Evolutionary conservation across 2,888 invertebrate genomes (phyloP).

Genomic region (Scrobipalpa costella): DNA sequence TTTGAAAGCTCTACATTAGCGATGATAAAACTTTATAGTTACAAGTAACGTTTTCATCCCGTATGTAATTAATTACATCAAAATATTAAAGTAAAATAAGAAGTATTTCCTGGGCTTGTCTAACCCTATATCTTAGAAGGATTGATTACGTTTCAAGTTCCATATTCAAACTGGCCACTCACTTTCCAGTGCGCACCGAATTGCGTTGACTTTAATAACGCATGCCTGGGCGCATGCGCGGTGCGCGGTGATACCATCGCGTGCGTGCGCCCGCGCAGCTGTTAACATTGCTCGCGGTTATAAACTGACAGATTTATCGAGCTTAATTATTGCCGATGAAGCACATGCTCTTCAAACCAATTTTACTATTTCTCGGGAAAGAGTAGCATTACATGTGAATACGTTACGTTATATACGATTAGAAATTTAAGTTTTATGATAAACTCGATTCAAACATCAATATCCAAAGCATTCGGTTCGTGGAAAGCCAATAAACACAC

Average conservation of each 20-base stretch:
- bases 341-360: constrained; percentile 1
- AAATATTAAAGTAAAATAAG: neutral
- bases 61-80: too few species aligned
- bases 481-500: constrained; percentile 13
- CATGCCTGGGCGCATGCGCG: constrained; percentile 29
- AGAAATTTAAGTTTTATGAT: neutral
- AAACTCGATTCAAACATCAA: neutral
- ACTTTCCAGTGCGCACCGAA: constrained; percentile 58
- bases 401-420: neutral
- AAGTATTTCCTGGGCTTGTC: neutral
- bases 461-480: neutral
- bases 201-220: constrained; percentile 30
- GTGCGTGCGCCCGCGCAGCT: constrained; percentile 1
- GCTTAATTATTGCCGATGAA: neutral
- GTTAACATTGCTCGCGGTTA: neutral
- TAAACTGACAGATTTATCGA: constrained; percentile 17
- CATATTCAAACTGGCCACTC: constrained; percentile 68
- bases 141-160: constrained; percentile 47
- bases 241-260: constrained; percentile 29
- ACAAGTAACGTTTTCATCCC: too few species aligned
- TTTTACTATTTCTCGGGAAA: neutral
- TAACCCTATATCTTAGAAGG: constrained; percentile 8
- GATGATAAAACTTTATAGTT: too few species aligned
- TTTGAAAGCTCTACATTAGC: too few species aligned
- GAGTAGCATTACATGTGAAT: neutral